Evolutionary conservation across 2,797 vertebrate species (phyloP).

Genomic region (Sebastolobus altivelis): DNA sequence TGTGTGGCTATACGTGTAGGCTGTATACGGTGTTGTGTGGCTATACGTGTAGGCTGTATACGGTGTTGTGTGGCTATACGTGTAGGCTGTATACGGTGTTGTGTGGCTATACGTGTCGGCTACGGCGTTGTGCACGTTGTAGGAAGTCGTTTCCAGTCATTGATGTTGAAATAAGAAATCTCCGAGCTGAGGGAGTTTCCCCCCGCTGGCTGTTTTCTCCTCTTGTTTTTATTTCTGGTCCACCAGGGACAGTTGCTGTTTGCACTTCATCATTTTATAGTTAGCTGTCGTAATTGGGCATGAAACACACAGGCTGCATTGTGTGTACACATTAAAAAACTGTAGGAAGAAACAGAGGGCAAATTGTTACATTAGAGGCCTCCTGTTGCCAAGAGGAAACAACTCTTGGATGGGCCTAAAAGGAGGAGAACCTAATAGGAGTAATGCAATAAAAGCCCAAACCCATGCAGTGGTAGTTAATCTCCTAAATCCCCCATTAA

Average conservation of each 20-base stretch:
- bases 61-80: background rate
- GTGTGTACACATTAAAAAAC: conserved; percentile 36
- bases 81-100: background rate
- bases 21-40: too few relatives aligned
- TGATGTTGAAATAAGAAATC: conserved; percentile 39
- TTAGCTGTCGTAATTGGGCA: conserved; percentile 12
- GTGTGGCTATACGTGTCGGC: background rate
- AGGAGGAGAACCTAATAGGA: conserved; percentile 68
- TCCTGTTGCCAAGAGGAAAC: conserved; percentile 58
- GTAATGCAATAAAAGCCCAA: conserved; percentile 78
- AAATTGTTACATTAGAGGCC: conserved; percentile 43
- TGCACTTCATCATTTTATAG: conserved; percentile 30
- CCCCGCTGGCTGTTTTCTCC: background rate
- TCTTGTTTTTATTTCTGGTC: background rate
- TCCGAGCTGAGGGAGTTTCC: conserved; percentile 10
- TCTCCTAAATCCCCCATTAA: conserved; percentile 83
- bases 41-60: too few relatives aligned
- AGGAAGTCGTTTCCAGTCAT: conserved; percentile 34
- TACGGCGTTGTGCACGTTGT: too few relatives aligned
- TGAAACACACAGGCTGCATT: conserved; percentile 47
- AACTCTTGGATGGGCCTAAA: conserved; percentile 61
- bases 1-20: too few relatives aligned
- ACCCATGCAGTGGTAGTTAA: conserved; percentile 77
- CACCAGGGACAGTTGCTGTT: conserved; percentile 25
- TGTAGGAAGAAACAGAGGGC: conserved; percentile 35